Evolutionary conservation across 2,888 invertebrate genomes (phyloP).

Genomic region (Alentia gelatinosa): DNA sequence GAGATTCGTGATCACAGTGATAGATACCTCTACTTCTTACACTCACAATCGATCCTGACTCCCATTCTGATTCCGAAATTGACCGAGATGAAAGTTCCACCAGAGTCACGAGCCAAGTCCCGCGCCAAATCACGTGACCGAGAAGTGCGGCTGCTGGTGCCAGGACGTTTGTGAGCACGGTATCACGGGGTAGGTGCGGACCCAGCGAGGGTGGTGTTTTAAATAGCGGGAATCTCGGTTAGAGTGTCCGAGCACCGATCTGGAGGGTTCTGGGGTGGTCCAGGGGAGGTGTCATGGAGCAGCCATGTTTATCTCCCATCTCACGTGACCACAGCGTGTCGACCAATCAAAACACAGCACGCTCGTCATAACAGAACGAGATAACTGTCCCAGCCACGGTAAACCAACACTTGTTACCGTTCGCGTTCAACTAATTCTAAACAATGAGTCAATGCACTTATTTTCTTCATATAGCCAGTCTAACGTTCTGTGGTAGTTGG

Average conservation of each 20-base stretch:
- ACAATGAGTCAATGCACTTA: background rate
- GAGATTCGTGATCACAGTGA: too few species aligned
- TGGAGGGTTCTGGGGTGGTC: background rate
- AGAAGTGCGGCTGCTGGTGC: background rate
- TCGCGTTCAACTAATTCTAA: background rate
- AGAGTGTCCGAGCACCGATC: background rate
- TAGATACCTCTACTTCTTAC: too few species aligned
- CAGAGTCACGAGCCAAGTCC: background rate
- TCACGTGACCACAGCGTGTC: background rate
- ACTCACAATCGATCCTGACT: too few species aligned
- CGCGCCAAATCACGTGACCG: background rate
- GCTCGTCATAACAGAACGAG: background rate
- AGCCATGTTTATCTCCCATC: background rate
- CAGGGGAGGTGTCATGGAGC: background rate
- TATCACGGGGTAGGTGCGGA: background rate
- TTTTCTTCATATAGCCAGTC: too few species aligned
- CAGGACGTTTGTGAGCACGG: background rate
- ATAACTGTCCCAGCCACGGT: background rate
- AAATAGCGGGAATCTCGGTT: background rate
- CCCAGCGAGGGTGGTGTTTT: background rate
- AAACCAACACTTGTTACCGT: background rate
- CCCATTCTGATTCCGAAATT: too few species aligned
- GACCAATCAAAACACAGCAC: background rate
- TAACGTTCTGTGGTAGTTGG: too few species aligned
- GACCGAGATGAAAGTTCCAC: too few species aligned